Percentiles rank a stretch among this genome's conserved stretches.
phyloP scores from a whole-genome alignment of 2,797 vertebrate genomes.

The Cossypha dichroa region DNA sequence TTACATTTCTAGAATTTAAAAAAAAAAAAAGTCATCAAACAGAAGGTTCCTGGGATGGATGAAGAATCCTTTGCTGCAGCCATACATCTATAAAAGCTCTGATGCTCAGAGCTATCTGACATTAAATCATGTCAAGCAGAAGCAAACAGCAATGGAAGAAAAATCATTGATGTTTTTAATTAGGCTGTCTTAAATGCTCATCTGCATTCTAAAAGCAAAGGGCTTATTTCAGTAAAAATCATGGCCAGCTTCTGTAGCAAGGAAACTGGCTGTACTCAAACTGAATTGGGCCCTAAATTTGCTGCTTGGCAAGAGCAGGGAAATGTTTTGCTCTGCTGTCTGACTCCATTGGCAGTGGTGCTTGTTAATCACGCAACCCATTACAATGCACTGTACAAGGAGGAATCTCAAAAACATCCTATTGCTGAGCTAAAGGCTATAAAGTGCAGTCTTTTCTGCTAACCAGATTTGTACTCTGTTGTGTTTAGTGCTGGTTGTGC shows the following conservation, averaged over 20 bases:
- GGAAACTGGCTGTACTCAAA: constrained; percentile 49
- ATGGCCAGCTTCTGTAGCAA: constrained; percentile 12
- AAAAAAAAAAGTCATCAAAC: neutral
- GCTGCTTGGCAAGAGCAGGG: constrained; percentile 37
- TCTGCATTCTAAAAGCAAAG: constrained; percentile 36
- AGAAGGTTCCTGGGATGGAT: neutral
- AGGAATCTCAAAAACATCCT: constrained; percentile 40
- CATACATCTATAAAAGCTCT: neutral
- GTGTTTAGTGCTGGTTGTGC: neutral
- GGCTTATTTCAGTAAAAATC: constrained; percentile 48
- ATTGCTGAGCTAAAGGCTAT: constrained; percentile 35
- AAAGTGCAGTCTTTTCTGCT: constrained; percentile 15
- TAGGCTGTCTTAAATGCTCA: constrained; percentile 37
- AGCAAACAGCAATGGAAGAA: constrained; percentile 15
- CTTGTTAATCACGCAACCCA: constrained; percentile 34
- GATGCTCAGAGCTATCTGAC: neutral
- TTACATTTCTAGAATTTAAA: neutral
- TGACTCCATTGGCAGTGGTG: constrained; percentile 41
- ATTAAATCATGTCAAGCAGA: constrained; percentile 43
- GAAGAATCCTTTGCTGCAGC: neutral
- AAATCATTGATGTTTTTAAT: constrained; percentile 48
- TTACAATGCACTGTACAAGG: constrained; percentile 1
- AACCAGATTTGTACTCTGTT: constrained; percentile 13
- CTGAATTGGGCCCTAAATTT: constrained; percentile 49
- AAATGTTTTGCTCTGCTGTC: constrained; percentile 46